Percentiles rank a stretch among this genome's conserved stretches.
These are phyloP conservation scores for Ptychochromis oligacanthus DNA, from an alignment of 2,113 vertebrate genomes.

Conservation along the genomic window DNA sequence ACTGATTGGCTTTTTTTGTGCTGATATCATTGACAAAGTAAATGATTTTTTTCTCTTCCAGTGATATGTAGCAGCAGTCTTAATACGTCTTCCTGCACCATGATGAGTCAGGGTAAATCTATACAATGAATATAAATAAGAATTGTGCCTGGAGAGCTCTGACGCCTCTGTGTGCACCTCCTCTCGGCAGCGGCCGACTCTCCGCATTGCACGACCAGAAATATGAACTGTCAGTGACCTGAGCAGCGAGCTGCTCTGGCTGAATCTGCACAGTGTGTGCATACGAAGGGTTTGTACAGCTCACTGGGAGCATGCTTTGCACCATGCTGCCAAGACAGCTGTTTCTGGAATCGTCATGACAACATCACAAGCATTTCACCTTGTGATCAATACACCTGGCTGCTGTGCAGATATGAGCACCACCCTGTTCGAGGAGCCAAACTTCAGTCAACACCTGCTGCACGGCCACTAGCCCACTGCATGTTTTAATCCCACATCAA, in stretches of 20 bases:
- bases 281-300: constrained; percentile 15
- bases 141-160: constrained; percentile 46
- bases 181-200: constrained; percentile 16
- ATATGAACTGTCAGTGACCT: constrained; percentile 61
- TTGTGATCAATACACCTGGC: constrained; percentile 46
- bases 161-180: constrained; percentile 12
- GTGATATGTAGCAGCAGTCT: constrained; percentile 34
- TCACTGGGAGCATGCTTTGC: constrained; percentile 44
- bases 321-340: constrained; percentile 44
- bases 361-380: constrained; percentile 41
- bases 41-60: constrained; percentile 13
- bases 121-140: constrained; percentile 70
- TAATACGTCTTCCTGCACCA: constrained; percentile 51
- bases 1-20: constrained; percentile 40
- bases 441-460: constrained; percentile 1
- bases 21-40: constrained; percentile 14
- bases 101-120: constrained; percentile 70
- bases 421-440: constrained; percentile 9
- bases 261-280: constrained; percentile 22
- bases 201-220: constrained; percentile 35
- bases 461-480: not conserved
- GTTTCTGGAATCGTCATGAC: constrained; percentile 42
- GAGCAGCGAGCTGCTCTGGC: constrained; percentile 28
- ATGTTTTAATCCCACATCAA: not conserved
- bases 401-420: constrained; percentile 19